Evolutionary conservation across 2,113 vertebrate species (phyloP).

Genomic region (Mus spicilegus): DNA sequence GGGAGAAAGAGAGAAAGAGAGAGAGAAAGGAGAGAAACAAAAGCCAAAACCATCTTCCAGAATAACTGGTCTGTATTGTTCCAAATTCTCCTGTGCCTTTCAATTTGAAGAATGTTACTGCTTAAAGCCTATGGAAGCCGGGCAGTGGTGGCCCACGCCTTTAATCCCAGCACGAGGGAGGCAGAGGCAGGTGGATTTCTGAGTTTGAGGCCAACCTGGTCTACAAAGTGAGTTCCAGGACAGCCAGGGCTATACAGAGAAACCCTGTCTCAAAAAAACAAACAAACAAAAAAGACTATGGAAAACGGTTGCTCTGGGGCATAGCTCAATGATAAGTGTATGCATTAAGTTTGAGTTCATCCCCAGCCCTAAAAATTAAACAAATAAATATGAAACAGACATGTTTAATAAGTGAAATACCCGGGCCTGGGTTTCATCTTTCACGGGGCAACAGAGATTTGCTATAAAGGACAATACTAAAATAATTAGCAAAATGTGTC

Average conservation of each 20-base stretch:
- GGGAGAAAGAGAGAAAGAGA: no score
- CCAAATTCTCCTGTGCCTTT: background rate
- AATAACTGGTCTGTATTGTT: background rate
- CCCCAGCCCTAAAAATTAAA: background rate
- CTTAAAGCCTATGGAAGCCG: background rate
- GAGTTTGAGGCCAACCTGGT: no score
- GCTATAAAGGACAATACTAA: background rate
- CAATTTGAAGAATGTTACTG: constrained; percentile 24
- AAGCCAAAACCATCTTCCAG: background rate
- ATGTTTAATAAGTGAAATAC: background rate
- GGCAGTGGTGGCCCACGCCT: no score
- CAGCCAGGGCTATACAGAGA: no score
- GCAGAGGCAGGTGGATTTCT: no score
- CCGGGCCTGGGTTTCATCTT: background rate
- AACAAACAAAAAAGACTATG: no score
- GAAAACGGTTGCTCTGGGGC: background rate
- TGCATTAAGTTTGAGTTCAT: background rate
- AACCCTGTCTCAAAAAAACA: no score
- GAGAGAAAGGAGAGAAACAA: background rate
- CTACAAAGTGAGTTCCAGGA: no score
- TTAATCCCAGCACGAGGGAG: no score
- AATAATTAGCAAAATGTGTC: background rate
- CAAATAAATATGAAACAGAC: background rate
- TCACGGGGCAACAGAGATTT: background rate
- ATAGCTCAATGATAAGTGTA: background rate